Evolutionary conservation across 2,888 invertebrate species (phyloP), one percentile per base, ranked within the genome.

Genomic region (Caenorhabditis zanzibari): DNA sequence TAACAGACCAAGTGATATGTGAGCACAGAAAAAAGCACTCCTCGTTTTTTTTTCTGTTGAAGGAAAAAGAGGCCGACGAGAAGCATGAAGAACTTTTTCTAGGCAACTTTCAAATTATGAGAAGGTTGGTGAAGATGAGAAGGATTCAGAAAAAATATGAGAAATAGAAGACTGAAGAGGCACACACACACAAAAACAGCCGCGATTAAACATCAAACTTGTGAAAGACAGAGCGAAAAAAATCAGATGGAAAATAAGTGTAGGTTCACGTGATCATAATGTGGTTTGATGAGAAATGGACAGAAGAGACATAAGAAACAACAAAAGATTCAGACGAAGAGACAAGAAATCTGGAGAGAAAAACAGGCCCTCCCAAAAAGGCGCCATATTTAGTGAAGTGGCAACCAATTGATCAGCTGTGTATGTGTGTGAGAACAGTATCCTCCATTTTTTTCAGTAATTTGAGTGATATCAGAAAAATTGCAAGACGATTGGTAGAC

Each of bases 1-100:
- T 79, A 79, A 71, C 69, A 64, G 71, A 79, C 79, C 79, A 79
- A 79, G 79, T 79, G 79, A 79, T 79, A 79, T 79, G 79, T 79
- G 79, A 64, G 79, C 79, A 72, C 59, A 64, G 64, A 63, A 69
- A n/a, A 61, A 68, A 32, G 66, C 74, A 68, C 80, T 81, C 73
- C 54, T 64, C 56, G 22, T n/a, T 35, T 63, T 38, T 52, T 47
- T 61, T 56, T 52, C 54, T 71, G 24, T 49, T 6, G 19, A 47
- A 38, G 26, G 47, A 35, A 38, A 73, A 19, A 26, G 49, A 54
- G 32, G 32, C n/a, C 52, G 41, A 49, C 49, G 52, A 59, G 61
- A 59, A 49, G 35, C 24, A 19, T 2, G 41, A n/a, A 24, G 26
- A 56, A 59, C 35, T n/a, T n/a, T n/a, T n/a, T 41, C 5, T 49